These are phyloP conservation scores for Rotaria socialis DNA, from an alignment of 2,888 invertebrate genomes.

Conservation along the genomic window DNA sequence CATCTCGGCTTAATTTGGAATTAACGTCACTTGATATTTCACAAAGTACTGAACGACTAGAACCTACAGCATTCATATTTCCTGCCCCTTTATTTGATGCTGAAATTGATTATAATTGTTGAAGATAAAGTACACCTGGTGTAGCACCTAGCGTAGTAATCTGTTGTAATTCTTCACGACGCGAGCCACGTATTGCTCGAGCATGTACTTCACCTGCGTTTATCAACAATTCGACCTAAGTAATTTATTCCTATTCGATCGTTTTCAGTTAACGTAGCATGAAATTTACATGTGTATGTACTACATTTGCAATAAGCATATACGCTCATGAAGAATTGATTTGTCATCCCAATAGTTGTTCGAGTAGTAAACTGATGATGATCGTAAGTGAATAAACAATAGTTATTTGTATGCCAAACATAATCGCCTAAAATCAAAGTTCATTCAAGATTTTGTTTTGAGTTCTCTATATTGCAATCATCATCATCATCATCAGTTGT, in stretches of 20 bases:
- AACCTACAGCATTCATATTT: no score
- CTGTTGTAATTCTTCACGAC: no score
- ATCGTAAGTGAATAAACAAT: not conserved
- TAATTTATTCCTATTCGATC: not conserved
- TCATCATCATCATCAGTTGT: not conserved
- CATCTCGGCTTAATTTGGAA: no score
- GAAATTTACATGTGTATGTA: not conserved
- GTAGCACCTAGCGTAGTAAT: no score
- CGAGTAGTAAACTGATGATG: not conserved
- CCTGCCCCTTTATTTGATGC: no score
- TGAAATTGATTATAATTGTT: no score
- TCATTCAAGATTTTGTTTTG: not conserved
- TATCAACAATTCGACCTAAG: not conserved
- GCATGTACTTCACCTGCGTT: no score
- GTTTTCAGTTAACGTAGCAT: not conserved
- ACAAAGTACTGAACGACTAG: no score
- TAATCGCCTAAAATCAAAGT: not conserved
- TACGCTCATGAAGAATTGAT: not conserved
- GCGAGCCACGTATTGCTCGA: no score
- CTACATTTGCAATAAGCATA: not conserved
- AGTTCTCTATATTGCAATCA: not conserved
- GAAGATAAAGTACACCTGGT: no score
- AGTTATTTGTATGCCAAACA: not conserved
- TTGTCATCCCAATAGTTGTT: not conserved
- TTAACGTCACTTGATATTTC: no score